Conservation (phyloP, 2,888 invertebrate genomes). For the Acholoe squamosa region DNA sequence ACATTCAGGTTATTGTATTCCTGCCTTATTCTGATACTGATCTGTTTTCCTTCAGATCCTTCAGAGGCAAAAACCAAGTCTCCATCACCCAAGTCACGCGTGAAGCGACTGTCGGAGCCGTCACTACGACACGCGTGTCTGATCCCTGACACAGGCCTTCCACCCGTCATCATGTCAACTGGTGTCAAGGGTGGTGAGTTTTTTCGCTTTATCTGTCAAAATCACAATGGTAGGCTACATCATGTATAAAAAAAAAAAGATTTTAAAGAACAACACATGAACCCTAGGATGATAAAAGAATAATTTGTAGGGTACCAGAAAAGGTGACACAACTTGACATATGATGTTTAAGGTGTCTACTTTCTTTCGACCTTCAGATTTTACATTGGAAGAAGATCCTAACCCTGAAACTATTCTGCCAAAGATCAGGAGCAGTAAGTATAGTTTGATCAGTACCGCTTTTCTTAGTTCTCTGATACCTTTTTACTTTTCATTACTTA, state of each 20-base stretch:
- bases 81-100: slow-evolving; percentile 28
- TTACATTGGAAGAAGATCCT: slow-evolving; percentile 85
- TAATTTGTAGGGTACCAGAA: too few relatives aligned
- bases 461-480: too few relatives aligned
- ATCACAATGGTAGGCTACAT: neutral
- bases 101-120: slow-evolving; percentile 28
- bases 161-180: slow-evolving; percentile 77
- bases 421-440: slow-evolving; percentile 77
- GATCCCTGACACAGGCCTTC: slow-evolving; percentile 79
- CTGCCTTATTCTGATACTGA: too few relatives aligned
- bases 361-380: slow-evolving; percentile 82
- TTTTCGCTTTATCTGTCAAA: neutral
- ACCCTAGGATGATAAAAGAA: too few relatives aligned
- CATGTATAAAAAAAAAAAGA: too few relatives aligned
- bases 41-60: neutral
- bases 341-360: too few relatives aligned
- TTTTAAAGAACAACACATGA: too few relatives aligned
- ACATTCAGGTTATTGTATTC: too few relatives aligned
- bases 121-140: slow-evolving; percentile 72
- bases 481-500: too few relatives aligned
- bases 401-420: slow-evolving; percentile 86
- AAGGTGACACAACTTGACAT: too few relatives aligned
- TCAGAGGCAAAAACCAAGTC: slow-evolving; percentile 25
- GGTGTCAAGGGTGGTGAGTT: slow-evolving; percentile 68
- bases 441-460: too few relatives aligned